Percentiles rank a stretch among this genome's conserved stretches.
These are phyloP conservation scores for Callosobruchus maculatus DNA, from an alignment of 2,888 invertebrate genomes.

Conservation along the genomic window DNA sequence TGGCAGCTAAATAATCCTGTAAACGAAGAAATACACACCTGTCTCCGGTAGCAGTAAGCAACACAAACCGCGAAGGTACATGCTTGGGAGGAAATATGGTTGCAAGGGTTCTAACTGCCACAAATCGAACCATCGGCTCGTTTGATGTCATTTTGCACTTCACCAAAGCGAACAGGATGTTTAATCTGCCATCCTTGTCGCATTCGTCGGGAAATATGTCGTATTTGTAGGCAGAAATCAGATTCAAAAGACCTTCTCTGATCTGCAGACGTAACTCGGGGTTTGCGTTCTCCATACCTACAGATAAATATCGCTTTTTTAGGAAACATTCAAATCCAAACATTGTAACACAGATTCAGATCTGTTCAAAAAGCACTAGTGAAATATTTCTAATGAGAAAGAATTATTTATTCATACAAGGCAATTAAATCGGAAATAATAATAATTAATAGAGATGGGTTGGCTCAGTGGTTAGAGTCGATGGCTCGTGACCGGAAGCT, in stretches of 20 bases:
- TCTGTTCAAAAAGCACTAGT: no score
- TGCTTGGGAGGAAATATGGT: constrained; percentile 79
- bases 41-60: constrained; percentile 81
- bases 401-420: no score
- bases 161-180: constrained; percentile 55
- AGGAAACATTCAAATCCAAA: no score
- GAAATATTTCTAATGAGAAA: no score
- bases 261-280: constrained; percentile 44
- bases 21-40: constrained; percentile 52
- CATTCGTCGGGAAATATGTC: constrained; percentile 39
- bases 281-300: constrained; percentile 50
- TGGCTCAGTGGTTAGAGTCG: no score
- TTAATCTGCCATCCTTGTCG: constrained; percentile 42
- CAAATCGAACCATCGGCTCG: constrained; percentile 75
- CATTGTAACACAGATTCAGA: no score
- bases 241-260: constrained; percentile 43
- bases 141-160: constrained; percentile 73
- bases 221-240: constrained; percentile 43
- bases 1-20: not conserved
- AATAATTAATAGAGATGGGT: no score
- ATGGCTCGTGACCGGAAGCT: no score
- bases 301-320: constrained; percentile 53
- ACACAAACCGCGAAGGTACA: constrained; percentile 75
- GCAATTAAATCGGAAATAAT: no score
- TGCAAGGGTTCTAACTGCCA: constrained; percentile 77